Percentiles rank a stretch among this genome's conserved stretches.
Conservation (phyloP, 2,113 vertebrate genomes). For the Brienomyrus longianalis region DNA sequence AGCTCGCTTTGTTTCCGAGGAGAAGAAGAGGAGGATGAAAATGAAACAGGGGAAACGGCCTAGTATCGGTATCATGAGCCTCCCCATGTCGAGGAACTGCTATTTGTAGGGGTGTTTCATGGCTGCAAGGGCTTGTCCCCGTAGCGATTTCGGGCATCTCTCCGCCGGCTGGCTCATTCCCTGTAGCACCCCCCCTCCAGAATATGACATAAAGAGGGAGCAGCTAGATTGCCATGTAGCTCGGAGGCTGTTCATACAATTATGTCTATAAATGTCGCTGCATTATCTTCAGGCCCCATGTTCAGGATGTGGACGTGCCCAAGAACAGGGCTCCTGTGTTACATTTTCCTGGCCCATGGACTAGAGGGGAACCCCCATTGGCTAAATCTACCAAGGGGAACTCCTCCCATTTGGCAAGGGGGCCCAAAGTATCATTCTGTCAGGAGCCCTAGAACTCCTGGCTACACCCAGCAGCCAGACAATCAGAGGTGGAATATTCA, state of each 20-base stretch:
- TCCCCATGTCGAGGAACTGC: not conserved
- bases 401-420: not conserved
- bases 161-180: not conserved
- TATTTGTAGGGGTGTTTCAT: not conserved
- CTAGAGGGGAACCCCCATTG: not conserved
- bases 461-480: not conserved
- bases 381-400: not conserved
- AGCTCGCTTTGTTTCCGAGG: not conserved
- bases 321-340: not conserved
- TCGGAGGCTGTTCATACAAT: not conserved
- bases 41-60: not conserved
- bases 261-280: not conserved
- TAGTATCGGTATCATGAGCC: not conserved
- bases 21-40: not conserved
- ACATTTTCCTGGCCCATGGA: not conserved
- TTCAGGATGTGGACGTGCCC: not conserved
- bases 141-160: not conserved
- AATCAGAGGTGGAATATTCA: not conserved
- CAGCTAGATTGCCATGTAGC: not conserved
- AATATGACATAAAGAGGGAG: not conserved
- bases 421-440: not conserved
- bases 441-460: not conserved
- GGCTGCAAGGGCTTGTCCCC: not conserved
- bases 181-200: not conserved
- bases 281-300: not conserved